Percentiles rank a stretch among this genome's conserved stretches.
Evolutionary conservation across 2,797 vertebrate genomes (phyloP).

Genomic region (Eulemur rubriventer): DNA sequence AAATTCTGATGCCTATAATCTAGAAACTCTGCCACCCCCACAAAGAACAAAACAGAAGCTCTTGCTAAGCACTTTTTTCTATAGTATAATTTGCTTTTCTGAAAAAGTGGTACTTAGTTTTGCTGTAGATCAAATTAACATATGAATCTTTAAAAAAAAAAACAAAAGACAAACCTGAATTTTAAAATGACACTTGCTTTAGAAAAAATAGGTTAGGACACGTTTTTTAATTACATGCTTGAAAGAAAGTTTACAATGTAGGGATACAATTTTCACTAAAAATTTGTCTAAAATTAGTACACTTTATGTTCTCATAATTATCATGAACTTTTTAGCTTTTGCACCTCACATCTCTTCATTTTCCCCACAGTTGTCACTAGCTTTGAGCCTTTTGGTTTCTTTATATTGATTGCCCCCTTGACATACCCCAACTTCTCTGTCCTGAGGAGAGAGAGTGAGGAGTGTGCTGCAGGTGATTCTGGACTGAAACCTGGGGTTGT

Average conservation of each 20-base stretch:
- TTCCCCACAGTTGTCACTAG: neutral
- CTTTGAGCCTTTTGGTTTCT: constrained; percentile 4
- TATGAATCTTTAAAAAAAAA: constrained; percentile 38
- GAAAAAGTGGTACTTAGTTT: constrained; percentile 18
- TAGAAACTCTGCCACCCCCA: constrained; percentile 32
- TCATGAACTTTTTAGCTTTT: constrained; percentile 21
- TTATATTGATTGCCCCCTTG: neutral
- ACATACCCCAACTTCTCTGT: neutral
- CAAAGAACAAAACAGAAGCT: constrained; percentile 48
- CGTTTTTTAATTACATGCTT: constrained; percentile 30
- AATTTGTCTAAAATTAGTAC: constrained; percentile 61
- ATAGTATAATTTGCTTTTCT: constrained; percentile 62
- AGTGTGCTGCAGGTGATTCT: neutral
- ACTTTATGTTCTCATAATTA: constrained; percentile 53
- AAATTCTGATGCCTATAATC: neutral
- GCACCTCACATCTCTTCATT: neutral
- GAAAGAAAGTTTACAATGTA: constrained; percentile 54
- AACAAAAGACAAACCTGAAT: constrained; percentile 51
- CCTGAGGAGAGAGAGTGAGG: neutral
- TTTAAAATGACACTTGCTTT: constrained; percentile 49
- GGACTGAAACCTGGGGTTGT: neutral
- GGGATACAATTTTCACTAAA: constrained; percentile 54
- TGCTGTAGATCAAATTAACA: constrained; percentile 47
- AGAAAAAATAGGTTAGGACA: constrained; percentile 11
- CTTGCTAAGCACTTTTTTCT: constrained; percentile 67